Percentiles rank a stretch among this genome's conserved stretches.
These are phyloP conservation scores for Diploscapter pachys DNA, from an alignment of 1,140 invertebrate species.

Conservation along the genomic window DNA sequence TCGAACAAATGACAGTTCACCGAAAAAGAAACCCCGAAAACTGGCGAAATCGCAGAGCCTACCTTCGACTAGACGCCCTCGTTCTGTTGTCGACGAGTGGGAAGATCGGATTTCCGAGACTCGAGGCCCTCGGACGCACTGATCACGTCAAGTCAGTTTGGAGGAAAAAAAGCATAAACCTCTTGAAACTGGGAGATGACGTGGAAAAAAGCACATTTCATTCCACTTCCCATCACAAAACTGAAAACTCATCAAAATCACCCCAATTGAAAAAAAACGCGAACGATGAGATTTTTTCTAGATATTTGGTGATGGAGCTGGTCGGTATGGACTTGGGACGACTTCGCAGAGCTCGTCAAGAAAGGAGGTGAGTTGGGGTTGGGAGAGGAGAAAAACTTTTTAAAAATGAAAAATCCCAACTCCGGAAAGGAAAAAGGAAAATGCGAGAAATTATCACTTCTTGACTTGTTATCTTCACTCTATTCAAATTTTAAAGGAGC, in stretches of 20 bases:
- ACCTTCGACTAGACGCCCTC: constrained; percentile 39
- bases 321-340: constrained; percentile 35
- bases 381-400: too few relatives aligned
- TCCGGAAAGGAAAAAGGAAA: not conserved
- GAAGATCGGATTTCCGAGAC: constrained; percentile 25
- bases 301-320: constrained; percentile 38
- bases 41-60: too few relatives aligned
- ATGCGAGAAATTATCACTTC: not conserved
- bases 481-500: not conserved
- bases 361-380: not conserved
- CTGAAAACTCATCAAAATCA: not conserved
- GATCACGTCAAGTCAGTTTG: constrained; percentile 14
- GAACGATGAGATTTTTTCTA: constrained; percentile 2
- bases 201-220: not conserved
- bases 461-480: not conserved
- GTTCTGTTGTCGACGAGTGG: constrained; percentile 32
- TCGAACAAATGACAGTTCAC: constrained; percentile 29
- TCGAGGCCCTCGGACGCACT: constrained; percentile 33
- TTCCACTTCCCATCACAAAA: not conserved
- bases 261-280: too few relatives aligned
- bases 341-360: constrained; percentile 27
- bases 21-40: too few relatives aligned
- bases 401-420: not conserved
- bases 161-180: not conserved
- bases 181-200: not conserved